These are phyloP conservation scores for Orbicella faveolata DNA, from an alignment of 64 coral and sea anemone species.

Conservation along the genomic window DNA sequence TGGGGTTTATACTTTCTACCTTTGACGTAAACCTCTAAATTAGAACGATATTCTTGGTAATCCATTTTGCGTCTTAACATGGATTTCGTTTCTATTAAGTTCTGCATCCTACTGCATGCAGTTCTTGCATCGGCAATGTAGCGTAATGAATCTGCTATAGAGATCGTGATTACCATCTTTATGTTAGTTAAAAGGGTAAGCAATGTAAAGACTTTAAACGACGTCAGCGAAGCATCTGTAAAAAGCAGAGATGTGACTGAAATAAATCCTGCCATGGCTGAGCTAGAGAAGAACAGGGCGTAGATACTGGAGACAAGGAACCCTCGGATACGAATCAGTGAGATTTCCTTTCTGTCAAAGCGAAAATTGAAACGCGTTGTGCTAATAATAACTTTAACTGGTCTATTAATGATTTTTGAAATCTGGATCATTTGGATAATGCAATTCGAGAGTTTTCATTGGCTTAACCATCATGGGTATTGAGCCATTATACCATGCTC, in stretches of 20 bases:
- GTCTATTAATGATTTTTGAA: no score
- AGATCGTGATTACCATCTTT: neutral
- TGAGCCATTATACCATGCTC: no score
- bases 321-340: conserved; percentile 22
- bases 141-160: neutral
- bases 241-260: conserved; percentile 44
- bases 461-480: no score
- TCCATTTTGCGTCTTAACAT: neutral
- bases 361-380: no score
- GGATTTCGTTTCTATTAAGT: neutral
- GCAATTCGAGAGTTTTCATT: no score
- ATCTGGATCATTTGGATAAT: no score
- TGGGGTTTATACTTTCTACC: neutral
- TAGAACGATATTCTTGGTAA: neutral
- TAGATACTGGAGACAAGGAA: conserved; percentile 18
- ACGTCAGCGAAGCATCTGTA: conserved; percentile 33
- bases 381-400: no score
- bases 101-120: neutral
- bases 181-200: neutral
- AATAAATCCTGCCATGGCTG: conserved; percentile 8
- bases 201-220: conserved; percentile 62
- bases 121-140: neutral
- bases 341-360: conserved; percentile 33
- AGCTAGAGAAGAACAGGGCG: conserved; percentile 9
- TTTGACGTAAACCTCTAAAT: neutral